Percentiles rank a stretch among this genome's conserved stretches.
phyloP scores from a whole-genome alignment of 2,113 vertebrate genomes.

The Engraulis encrasicolus region DNA sequence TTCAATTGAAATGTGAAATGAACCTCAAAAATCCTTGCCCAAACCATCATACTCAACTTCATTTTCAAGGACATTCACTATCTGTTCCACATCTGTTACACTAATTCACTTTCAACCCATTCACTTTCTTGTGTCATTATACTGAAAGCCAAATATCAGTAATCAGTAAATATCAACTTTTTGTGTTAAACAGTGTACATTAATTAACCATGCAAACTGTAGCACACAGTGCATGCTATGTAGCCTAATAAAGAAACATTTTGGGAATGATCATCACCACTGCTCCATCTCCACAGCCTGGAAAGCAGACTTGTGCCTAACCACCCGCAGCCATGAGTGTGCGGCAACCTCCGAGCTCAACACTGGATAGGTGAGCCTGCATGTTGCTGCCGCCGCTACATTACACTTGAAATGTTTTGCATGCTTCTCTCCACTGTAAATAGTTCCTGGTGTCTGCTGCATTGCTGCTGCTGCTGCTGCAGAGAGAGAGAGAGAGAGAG shows the following conservation, averaged over 20 bases:
- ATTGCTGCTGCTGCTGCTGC: too few species aligned
- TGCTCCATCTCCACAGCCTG: conserved; percentile 34
- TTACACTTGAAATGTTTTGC: neutral
- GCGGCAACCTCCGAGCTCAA: conserved; percentile 73
- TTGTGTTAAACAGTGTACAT: too few species aligned
- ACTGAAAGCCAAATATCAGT: too few species aligned
- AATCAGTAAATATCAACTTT: too few species aligned
- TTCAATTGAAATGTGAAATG: too few species aligned
- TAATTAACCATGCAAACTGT: neutral
- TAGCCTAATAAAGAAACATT: conserved; percentile 6
- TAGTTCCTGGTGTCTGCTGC: neutral
- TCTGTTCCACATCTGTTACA: too few species aligned
- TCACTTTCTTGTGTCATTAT: neutral
- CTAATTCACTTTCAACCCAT: too few species aligned
- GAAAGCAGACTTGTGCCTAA: conserved; percentile 56
- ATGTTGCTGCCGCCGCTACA: too few species aligned
- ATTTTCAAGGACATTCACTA: too few species aligned
- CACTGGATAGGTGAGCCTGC: conserved; percentile 75
- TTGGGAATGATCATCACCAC: conserved; percentile 46
- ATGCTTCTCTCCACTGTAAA: neutral
- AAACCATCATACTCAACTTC: too few species aligned
- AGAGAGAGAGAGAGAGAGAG: too few species aligned
- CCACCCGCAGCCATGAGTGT: conserved; percentile 72
- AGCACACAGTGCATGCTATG: neutral
- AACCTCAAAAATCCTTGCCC: too few species aligned